Base-by-base conservation (phyloP, 2,797 vertebrate species). In the Anguilla pacifica region DNA sequence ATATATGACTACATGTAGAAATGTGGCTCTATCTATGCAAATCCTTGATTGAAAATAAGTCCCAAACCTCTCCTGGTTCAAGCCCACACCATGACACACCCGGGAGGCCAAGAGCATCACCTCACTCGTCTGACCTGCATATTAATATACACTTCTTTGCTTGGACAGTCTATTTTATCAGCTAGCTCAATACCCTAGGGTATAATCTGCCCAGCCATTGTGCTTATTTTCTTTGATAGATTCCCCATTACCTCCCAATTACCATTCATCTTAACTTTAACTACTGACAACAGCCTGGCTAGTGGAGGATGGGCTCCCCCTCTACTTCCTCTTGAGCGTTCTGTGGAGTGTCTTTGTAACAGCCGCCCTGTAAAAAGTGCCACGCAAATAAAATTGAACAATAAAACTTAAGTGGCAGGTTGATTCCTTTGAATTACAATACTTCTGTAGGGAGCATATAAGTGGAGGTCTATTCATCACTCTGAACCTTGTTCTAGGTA, bases 71-170 rank as follows among this genome's bases (percentile, higher is more conserved):
- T 10, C n/a, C 64, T 70, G n/a, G 64, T 70, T 70, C 64, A 70
- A 70, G 64, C n/a, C 64, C 25, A 70, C 64, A n/a, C 64, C 64
- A 70, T 70, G 64, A 70, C 64, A 70, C 64, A 70, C n/a, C n/a
- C 25, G 6, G 64, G 64, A 70, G 64, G 9, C 64, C 64, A 70
- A 70, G 64, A 70, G 64, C 28, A 28, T 70, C n/a, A 15, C 64
- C 64, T 28, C 25, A n/a, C 4, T 70, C 64, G 7, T 70, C 64
- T 70, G n/a, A 28, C 64, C 25, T 28, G 64, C 9, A 28, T 70
- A 70, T 28, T 28, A 28, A 28, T 28, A 25, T 11, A 70, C 25
- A 70, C 25, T 28, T 70, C 25, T 70, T 17, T n/a, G 25, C 64
- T 9, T 28, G n/a, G 25, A 70, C 1, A n/a, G 64, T 70, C 64